Conservation (phyloP, 2,888 invertebrate genomes). For the Eupithecia subumbrata region DNA sequence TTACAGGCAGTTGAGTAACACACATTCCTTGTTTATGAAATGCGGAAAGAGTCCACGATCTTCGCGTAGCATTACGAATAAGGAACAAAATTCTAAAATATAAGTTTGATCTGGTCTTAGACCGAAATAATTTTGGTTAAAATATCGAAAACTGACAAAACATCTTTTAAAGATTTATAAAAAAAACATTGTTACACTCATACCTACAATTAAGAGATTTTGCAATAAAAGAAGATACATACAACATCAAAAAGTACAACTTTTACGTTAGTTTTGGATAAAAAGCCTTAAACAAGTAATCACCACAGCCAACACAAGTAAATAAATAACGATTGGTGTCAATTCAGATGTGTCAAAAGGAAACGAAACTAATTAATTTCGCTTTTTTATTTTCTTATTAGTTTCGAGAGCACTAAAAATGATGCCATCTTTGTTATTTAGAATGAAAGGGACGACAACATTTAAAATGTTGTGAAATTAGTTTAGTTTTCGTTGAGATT, state of each 20-base stretch:
- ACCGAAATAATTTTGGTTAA: background rate
- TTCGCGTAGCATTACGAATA: background rate
- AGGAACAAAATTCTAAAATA: background rate
- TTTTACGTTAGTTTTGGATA: conserved; percentile 5
- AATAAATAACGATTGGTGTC: conserved; percentile 3
- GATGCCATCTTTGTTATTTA: no score
- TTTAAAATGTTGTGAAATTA: no score
- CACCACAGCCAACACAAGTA: conserved; percentile 24
- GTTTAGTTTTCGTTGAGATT: no score
- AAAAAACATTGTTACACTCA: background rate
- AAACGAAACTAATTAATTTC: no score
- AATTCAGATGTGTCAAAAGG: no score
- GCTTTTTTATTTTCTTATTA: no score
- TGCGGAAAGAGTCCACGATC: background rate
- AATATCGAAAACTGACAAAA: background rate
- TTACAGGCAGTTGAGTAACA: background rate
- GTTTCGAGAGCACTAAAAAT: no score
- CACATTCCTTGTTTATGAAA: background rate
- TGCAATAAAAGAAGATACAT: background rate
- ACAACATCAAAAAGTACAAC: conserved; percentile 13
- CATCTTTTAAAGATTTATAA: background rate
- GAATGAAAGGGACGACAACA: no score
- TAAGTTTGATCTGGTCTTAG: background rate
- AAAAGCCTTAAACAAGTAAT: conserved; percentile 21
- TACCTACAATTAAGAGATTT: background rate